Evolutionary conservation across 2,797 vertebrate species (phyloP).

Genomic region (Otus scops): DNA sequence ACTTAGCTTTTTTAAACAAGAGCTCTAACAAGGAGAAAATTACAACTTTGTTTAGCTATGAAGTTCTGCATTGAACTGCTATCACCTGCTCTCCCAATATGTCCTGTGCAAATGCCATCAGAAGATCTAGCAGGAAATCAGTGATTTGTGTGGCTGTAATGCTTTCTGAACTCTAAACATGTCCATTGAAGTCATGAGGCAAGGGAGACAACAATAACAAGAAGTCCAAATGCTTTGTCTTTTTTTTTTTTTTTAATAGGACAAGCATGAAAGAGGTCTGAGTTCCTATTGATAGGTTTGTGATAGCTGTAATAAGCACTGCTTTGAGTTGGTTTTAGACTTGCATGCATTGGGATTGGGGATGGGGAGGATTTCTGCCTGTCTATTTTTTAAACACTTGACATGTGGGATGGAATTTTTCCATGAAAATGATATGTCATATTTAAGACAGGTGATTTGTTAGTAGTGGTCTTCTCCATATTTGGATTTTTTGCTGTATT

Average conservation of each 20-base stretch:
- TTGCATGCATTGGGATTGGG: accelerated
- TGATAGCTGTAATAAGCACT: neutral
- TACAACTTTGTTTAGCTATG: conserved; percentile 32
- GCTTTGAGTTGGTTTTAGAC: neutral
- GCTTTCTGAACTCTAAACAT: neutral
- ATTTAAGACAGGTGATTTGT: neutral
- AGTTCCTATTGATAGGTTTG: neutral
- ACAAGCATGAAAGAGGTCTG: neutral
- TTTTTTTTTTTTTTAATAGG: neutral
- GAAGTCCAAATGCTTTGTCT: neutral
- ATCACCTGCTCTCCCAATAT: neutral
- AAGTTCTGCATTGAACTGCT: neutral
- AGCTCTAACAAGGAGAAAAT: conserved; percentile 30
- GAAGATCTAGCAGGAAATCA: neutral
- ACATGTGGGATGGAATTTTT: neutral
- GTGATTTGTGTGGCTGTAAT: neutral
- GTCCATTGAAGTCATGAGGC: neutral
- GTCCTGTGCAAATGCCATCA: neutral
- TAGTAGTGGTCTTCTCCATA: neutral
- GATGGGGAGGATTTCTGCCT: neutral
- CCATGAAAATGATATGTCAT: neutral
- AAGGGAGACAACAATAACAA: neutral
- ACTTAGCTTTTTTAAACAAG: conserved; percentile 35
- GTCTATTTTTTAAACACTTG: neutral
- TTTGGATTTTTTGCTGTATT: neutral